These are phyloP conservation scores for Zaprionus africanus DNA, from an alignment of 1,140 invertebrate species.

Conservation along the genomic window DNA sequence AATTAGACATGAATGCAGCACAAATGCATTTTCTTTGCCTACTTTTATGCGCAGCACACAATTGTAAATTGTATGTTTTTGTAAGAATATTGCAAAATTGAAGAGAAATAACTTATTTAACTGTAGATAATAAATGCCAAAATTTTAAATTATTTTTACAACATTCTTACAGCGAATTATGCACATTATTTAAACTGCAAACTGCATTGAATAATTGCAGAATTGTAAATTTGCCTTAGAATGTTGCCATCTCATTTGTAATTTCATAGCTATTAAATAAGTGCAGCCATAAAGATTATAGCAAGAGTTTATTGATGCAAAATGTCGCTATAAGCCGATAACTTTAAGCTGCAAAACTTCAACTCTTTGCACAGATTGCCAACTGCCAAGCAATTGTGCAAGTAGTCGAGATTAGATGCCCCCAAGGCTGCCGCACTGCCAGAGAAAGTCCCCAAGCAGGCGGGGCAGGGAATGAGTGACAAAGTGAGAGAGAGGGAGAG, in stretches of 20 bases:
- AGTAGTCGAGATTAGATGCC: constrained; percentile 18
- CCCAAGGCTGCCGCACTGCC: constrained; percentile 7
- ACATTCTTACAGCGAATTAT: too few relatives aligned
- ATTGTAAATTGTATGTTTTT: too few relatives aligned
- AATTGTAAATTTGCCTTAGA: not conserved
- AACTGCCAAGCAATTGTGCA: constrained; percentile 14
- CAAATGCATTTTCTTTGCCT: not conserved
- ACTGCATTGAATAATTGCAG: not conserved
- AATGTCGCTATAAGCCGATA: not conserved
- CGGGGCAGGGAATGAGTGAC: not conserved
- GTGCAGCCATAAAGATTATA: not conserved
- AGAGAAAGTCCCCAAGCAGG: constrained; percentile 12
- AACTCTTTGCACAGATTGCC: not conserved
- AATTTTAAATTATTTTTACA: too few relatives aligned
- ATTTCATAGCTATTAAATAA: not conserved
- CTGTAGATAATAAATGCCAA: too few relatives aligned
- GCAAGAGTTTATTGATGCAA: not conserved
- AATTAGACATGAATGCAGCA: not conserved
- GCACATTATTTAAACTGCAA: not conserved
- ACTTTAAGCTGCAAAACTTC: constrained; percentile 4
- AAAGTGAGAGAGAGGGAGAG: not conserved
- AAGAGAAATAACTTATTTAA: too few relatives aligned
- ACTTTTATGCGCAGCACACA: not conserved
- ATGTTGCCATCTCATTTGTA: not conserved
- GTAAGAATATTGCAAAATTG: too few relatives aligned